Percentiles rank a stretch among this genome's conserved stretches.
Evolutionary conservation across 2,113 vertebrate genomes (phyloP).

Genomic region (Zapornia atra): DNA sequence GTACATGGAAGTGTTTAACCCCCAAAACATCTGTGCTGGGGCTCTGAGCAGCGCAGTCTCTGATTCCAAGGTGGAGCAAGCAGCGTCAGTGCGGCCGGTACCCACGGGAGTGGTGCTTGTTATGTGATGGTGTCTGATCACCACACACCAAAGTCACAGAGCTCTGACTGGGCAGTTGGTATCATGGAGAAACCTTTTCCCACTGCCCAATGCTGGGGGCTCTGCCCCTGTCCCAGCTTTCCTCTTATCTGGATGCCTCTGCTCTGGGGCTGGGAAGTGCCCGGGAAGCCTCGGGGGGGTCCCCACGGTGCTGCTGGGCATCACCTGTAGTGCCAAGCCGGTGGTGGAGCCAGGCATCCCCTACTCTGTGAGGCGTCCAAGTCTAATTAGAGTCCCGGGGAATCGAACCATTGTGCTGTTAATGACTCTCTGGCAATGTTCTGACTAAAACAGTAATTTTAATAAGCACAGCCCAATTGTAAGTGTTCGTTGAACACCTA

Average conservation of each 20-base stretch:
- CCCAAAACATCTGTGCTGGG: neutral
- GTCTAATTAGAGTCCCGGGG: conserved; percentile 72
- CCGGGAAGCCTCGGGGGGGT: neutral
- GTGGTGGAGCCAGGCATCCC: neutral
- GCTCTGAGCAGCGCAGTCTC: neutral
- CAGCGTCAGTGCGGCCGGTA: neutral
- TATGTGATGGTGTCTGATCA: neutral
- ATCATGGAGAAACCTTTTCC: neutral
- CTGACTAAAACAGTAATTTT: conserved; percentile 80
- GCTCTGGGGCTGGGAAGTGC: neutral
- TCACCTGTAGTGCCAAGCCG: neutral
- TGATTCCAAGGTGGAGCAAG: neutral
- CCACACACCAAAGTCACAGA: neutral
- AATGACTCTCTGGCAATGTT: conserved; percentile 76
- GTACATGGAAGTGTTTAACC: neutral
- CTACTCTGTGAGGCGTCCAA: conserved; percentile 38
- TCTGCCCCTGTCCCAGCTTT: neutral
- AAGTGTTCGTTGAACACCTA: conserved; percentile 75
- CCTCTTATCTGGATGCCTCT: rapidly evolving
- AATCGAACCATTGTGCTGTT: conserved; percentile 74
- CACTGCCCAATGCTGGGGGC: neutral
- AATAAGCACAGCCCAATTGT: conserved; percentile 72
- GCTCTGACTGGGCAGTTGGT: no score
- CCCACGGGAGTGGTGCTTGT: rapidly evolving
- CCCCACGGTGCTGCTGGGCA: neutral